Evolutionary conservation across 2,113 vertebrate genomes (phyloP).

Genomic region (Gavialis gangeticus): DNA sequence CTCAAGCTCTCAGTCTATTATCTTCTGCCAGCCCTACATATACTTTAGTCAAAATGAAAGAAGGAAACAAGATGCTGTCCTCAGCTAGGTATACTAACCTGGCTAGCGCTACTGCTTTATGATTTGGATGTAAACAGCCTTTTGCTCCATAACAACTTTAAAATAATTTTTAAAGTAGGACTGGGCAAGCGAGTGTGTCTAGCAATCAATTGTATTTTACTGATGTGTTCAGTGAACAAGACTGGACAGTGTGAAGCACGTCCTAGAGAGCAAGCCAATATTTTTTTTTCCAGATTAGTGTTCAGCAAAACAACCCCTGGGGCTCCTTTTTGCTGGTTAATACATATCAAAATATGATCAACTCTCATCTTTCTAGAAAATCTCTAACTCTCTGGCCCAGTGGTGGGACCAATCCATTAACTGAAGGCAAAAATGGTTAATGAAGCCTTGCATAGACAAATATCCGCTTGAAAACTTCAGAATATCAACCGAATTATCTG

Average conservation of each 20-base stretch:
- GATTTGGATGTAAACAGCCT: rapidly evolving
- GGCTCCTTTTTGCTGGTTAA: not conserved
- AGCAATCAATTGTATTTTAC: not conserved
- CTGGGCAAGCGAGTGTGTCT: not conserved
- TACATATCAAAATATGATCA: not conserved
- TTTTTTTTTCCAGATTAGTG: not conserved
- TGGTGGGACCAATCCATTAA: not conserved
- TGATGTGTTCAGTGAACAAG: not conserved
- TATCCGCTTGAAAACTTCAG: not conserved
- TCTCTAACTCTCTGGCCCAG: not conserved
- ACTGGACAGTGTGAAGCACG: not conserved
- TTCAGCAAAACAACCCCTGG: not conserved
- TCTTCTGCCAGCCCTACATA: not conserved
- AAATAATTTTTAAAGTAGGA: not conserved
- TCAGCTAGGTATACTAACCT: not conserved
- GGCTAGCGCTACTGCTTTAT: not conserved
- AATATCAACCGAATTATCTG: not conserved
- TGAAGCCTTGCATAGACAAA: not conserved
- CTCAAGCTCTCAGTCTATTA: not conserved
- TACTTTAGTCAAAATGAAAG: not conserved
- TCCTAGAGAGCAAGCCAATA: not conserved
- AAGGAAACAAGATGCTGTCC: not conserved
- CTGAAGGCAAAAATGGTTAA: not conserved
- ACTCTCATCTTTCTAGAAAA: not conserved
- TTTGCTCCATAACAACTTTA: not conserved